Percentiles rank a stretch among this genome's conserved stretches.
Conservation (phyloP, 2,888 invertebrate genomes). For the Lymantria monacha region DNA sequence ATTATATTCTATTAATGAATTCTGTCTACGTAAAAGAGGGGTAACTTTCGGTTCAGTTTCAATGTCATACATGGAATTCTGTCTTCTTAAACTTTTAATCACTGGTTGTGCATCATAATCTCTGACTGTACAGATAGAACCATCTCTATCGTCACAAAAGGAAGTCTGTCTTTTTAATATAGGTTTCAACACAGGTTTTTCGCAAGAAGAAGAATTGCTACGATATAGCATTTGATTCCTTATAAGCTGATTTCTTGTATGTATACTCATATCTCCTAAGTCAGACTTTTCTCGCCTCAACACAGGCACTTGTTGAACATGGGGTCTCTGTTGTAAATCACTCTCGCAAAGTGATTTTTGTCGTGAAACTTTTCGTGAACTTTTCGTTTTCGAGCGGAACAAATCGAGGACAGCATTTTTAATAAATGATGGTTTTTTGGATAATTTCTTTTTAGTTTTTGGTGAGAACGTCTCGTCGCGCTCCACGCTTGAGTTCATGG, state of each 20-base stretch:
- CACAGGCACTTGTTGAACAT: conserved; percentile 56
- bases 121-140: conserved; percentile 70
- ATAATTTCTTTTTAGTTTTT: conserved; percentile 82
- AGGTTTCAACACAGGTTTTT: conserved; percentile 71
- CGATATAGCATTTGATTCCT: conserved; percentile 76
- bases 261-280: conserved; percentile 65
- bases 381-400: conserved; percentile 79
- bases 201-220: conserved; percentile 77
- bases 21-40: conserved; percentile 77
- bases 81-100: conserved; percentile 63
- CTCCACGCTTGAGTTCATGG: conserved; percentile 77
- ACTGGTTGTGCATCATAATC: conserved; percentile 74
- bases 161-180: conserved; percentile 78
- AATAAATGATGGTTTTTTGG: conserved; percentile 80
- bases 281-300: conserved; percentile 76
- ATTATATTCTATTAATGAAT: conserved; percentile 78
- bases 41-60: conserved; percentile 81
- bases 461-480: conserved; percentile 78
- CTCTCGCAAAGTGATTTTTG: conserved; percentile 77
- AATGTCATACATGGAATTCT: conserved; percentile 79
- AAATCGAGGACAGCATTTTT: conserved; percentile 79
- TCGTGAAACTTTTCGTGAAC: conserved; percentile 73
- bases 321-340: conserved; percentile 71
- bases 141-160: conserved; percentile 74
- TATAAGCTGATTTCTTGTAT: conserved; percentile 70